Base-by-base conservation (phyloP, 2,113 vertebrate genomes). In the Emydura subglobosa region DNA sequence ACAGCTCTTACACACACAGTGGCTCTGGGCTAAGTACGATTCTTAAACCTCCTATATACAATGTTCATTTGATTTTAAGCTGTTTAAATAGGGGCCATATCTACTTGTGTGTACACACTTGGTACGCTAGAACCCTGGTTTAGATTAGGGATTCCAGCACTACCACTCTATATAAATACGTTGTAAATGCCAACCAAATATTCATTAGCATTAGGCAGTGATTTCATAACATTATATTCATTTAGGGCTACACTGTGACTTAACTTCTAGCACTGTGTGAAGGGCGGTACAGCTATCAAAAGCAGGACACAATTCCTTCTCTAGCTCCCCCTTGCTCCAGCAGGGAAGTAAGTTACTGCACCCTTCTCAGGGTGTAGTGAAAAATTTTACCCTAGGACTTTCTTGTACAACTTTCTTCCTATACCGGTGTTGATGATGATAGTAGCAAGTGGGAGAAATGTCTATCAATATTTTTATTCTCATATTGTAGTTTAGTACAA, bases 131-230 rank as follows among this genome's bases (percentile, higher is more conserved):
- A 44, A 92, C 3, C 8, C 27, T 25, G n/a, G n/a, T 1, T 79
- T 87, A 74, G 87, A 31, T 34, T 54, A 51, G 92, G 91, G 19
- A 10, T 89, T 78, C 54, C 27, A 34, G 80, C n/a, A 39, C 50
- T 95, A 85, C 57, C 79, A 79, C 72, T 85, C 44, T 29, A 79
- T 3, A 82, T 22, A 79, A 42, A 47, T 29, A 27, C 88, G 89
- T 13, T 79, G 0, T 25, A 74, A 79, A 22, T 87, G 27, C 47
- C 47, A 47, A 2, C 14, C 3, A 44, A 90, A n/a, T 47, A 42
- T 93, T 54, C 47, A 42, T 1, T 1, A 81, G 47, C 47, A 49
- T 1, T 3, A 51, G 24, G 55, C 19, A 74, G 76, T 13, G 25
- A 31, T 85, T 88, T 68, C 79, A 57, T 82, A 88, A 19, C 27